Conservation (phyloP, 1,140 invertebrate genomes). For the Propsilocerus akamusi region DNA sequence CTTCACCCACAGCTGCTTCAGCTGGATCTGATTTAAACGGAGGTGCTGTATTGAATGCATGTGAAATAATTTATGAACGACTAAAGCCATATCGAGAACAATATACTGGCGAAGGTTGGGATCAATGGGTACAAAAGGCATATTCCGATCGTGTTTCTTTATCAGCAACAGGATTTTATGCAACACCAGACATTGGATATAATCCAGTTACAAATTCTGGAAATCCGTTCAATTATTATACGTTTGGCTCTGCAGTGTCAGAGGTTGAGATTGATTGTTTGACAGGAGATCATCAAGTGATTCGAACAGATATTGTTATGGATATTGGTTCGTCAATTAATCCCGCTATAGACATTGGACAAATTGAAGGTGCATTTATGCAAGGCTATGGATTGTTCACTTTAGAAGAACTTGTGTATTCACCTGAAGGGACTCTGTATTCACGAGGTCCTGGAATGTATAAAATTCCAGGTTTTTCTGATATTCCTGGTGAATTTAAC, state of each 20-base stretch:
- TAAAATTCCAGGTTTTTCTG: slow-evolving; percentile 78
- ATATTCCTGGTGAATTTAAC: slow-evolving; percentile 83
- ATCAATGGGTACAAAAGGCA: slow-evolving; percentile 65
- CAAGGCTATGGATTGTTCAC: slow-evolving; percentile 88
- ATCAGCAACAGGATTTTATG: slow-evolving; percentile 73
- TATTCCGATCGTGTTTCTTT: slow-evolving; percentile 65
- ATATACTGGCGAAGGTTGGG: slow-evolving; percentile 67
- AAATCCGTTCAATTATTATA: slow-evolving; percentile 59
- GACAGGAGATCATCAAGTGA: slow-evolving; percentile 71
- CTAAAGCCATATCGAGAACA: slow-evolving; percentile 56
- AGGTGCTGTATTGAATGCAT: slow-evolving; percentile 82
- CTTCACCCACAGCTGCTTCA: slow-evolving; percentile 81
- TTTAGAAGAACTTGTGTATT: slow-evolving; percentile 74
- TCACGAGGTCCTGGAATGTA: slow-evolving; percentile 83
- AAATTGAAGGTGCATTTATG: slow-evolving; percentile 85
- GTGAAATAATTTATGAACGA: slow-evolving; percentile 53
- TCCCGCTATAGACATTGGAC: slow-evolving; percentile 90
- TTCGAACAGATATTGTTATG: slow-evolving; percentile 88
- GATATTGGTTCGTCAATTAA: slow-evolving; percentile 81
- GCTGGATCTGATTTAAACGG: slow-evolving; percentile 85
- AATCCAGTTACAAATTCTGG: slow-evolving; percentile 51
- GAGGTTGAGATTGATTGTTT: slow-evolving; percentile 80
- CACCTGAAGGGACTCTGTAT: slow-evolving; percentile 58
- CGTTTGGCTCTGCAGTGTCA: slow-evolving; percentile 56
- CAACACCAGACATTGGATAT: slow-evolving; percentile 61